Evolutionary conservation across 2,888 invertebrate species (phyloP).

Genomic region (Gymnoscelis rufifasciata): DNA sequence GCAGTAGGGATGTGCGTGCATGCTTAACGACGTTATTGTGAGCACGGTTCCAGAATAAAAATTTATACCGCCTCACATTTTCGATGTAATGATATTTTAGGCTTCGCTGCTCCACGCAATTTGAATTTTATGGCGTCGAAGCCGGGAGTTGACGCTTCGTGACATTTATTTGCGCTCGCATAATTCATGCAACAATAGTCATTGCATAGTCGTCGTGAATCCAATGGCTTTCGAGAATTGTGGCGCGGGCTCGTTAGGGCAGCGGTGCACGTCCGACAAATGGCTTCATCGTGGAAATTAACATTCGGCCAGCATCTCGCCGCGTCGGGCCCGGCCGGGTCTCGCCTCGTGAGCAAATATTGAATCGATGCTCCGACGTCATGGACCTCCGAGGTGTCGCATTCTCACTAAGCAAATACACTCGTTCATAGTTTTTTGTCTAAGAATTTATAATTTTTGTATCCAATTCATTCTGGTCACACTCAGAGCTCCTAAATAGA

Average conservation of each 20-base stretch:
- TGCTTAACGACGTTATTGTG: constrained; percentile 38
- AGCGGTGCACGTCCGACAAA: constrained; percentile 63
- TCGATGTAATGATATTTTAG: constrained; percentile 35
- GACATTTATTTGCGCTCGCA: constrained; percentile 46
- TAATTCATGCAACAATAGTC: constrained; percentile 62
- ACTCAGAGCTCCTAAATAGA: neutral
- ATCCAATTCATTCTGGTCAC: constrained; percentile 41
- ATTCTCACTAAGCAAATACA: constrained; percentile 45
- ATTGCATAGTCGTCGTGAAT: constrained; percentile 51
- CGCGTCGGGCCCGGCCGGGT: constrained; percentile 30
- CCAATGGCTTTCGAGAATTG: constrained; percentile 64
- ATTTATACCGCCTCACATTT: constrained; percentile 36
- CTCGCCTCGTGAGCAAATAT: constrained; percentile 59
- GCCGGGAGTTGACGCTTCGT: constrained; percentile 28
- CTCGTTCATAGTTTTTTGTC: constrained; percentile 45
- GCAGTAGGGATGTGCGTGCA: constrained; percentile 42
- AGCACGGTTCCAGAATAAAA: constrained; percentile 36
- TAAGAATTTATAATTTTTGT: constrained; percentile 27
- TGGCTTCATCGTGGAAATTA: constrained; percentile 74
- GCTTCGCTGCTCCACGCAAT: constrained; percentile 34
- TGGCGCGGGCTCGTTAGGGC: constrained; percentile 54
- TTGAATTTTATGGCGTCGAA: constrained; percentile 40
- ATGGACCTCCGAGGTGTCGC: constrained; percentile 65
- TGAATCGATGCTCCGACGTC: constrained; percentile 42
- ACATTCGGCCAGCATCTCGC: constrained; percentile 66